These are phyloP conservation scores for Asteroscopus sphinx DNA, from an alignment of 2,888 invertebrate genomes.

Conservation along the genomic window DNA sequence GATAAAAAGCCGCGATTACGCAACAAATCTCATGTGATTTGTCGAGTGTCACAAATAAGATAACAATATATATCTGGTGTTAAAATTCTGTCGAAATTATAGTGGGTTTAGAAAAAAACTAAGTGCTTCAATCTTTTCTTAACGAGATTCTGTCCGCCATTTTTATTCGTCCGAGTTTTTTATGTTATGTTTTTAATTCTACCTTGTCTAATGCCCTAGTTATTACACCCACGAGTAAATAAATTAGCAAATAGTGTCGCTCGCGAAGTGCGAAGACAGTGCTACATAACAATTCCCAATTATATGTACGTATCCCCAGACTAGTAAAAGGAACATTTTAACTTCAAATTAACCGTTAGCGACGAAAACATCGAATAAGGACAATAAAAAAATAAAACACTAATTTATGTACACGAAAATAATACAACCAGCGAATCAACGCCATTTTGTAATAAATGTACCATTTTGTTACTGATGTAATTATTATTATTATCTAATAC, in stretches of 20 bases:
- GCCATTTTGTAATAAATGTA: conserved; percentile 54
- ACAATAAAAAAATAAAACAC: conserved; percentile 56
- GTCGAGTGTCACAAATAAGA: too few relatives aligned
- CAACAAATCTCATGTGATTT: too few relatives aligned
- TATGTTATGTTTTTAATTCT: too few relatives aligned
- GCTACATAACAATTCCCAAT: conserved; percentile 46
- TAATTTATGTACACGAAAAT: conserved; percentile 58
- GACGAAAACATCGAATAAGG: conserved; percentile 46
- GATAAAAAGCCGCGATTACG: too few relatives aligned
- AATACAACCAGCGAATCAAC: conserved; percentile 62
- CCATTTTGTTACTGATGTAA: conserved; percentile 52
- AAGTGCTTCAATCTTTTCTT: too few relatives aligned
- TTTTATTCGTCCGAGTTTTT: too few relatives aligned
- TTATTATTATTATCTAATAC: conserved; percentile 53
- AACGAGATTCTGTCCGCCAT: too few relatives aligned
- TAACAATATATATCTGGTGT: too few relatives aligned
- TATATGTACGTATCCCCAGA: conserved; percentile 64
- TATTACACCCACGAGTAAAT: conserved; percentile 25
- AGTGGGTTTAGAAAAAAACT: too few relatives aligned
- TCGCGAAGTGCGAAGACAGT: conserved; percentile 47
- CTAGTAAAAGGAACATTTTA: conserved; percentile 75
- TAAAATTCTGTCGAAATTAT: too few relatives aligned
- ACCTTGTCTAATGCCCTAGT: too few relatives aligned
- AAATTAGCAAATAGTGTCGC: conserved; percentile 28
- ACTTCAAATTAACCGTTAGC: conserved; percentile 50